Percentiles rank a stretch among this genome's conserved stretches.
Evolutionary conservation across 2,888 invertebrate species (phyloP).

Genomic region (Argyresthia goedartella): DNA sequence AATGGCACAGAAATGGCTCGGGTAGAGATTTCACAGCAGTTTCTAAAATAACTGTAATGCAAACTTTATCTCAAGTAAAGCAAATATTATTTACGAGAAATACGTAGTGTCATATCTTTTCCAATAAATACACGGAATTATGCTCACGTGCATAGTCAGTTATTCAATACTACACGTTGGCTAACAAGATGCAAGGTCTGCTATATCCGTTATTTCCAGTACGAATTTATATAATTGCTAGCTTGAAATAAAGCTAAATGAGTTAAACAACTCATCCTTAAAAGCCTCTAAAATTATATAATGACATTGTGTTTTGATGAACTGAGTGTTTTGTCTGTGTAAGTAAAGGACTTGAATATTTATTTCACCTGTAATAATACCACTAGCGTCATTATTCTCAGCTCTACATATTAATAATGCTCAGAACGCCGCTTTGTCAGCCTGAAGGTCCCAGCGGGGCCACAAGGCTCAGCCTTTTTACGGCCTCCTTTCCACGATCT

Average conservation of each 20-base stretch:
- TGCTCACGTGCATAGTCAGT: neutral
- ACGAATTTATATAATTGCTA: neutral
- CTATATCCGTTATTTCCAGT: neutral
- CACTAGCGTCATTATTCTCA: conserved; percentile 19
- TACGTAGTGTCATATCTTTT: too few relatives aligned
- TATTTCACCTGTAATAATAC: neutral
- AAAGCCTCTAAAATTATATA: too few relatives aligned
- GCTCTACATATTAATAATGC: conserved; percentile 49
- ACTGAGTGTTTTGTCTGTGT: neutral
- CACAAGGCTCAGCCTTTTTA: conserved; percentile 45
- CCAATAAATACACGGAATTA: too few relatives aligned
- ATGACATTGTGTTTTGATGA: too few relatives aligned
- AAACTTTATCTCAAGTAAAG: too few relatives aligned
- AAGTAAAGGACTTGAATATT: neutral
- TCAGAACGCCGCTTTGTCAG: conserved; percentile 27
- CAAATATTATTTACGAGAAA: too few relatives aligned
- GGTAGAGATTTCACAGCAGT: conserved; percentile 7
- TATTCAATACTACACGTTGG: neutral
- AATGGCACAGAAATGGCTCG: neutral
- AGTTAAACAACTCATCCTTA: neutral
- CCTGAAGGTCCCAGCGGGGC: conserved; percentile 34
- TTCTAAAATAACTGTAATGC: neutral
- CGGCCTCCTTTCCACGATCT: conserved; percentile 47
- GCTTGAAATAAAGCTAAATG: neutral
- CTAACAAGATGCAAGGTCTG: neutral